Evolutionary conservation across 2,888 invertebrate genomes (phyloP), one percentile per base, ranked within the genome.

Genomic region (Melinaea menophilus): DNA sequence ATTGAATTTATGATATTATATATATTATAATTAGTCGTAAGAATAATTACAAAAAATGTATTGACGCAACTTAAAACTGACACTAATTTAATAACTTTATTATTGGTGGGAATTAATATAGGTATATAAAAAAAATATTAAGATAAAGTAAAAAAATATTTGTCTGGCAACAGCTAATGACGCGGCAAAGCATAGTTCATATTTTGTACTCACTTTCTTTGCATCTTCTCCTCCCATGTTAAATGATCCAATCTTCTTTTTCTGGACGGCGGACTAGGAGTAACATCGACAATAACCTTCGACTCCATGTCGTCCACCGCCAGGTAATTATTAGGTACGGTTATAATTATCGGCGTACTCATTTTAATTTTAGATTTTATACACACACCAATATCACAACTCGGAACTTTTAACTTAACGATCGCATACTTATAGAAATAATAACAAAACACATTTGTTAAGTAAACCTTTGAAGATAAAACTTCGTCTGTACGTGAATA

Each of bases 191-290:
- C 31, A 22, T 22, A 22, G 22, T 22, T 22, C 22, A 22, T 22
- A 51, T 7, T 51, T 48, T 74, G 61, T 55, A 93, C 95, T 92
- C 87, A 96, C 96, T 96, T 96, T 80, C 97, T 92, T 84, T 96
- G 95, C 75, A 97, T 91, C 81, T 97, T 97, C 81, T 97, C 96
- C 78, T 97, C 97, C 94, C 95, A 95, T 65, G 95, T 91, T 55
- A 97, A 85, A 81, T 97, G 97, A 81, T 97, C 97, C 75, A 97
- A 88, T 61, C 96, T 92, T 63, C 96, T 92, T 80, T 96, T 96
- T 75, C 90, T 79, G 65, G 90, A 87, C 56, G 86, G 81, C 60
- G 81, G 72, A 62, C 82, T 78, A 45, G 85, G 77, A 58, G 79
- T 73, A 67, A 81, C 77, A 71, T 85, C 86, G 69, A 85, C 75